Base-by-base conservation (phyloP, 2,888 invertebrate genomes). In the Acrobasis repandana region DNA sequence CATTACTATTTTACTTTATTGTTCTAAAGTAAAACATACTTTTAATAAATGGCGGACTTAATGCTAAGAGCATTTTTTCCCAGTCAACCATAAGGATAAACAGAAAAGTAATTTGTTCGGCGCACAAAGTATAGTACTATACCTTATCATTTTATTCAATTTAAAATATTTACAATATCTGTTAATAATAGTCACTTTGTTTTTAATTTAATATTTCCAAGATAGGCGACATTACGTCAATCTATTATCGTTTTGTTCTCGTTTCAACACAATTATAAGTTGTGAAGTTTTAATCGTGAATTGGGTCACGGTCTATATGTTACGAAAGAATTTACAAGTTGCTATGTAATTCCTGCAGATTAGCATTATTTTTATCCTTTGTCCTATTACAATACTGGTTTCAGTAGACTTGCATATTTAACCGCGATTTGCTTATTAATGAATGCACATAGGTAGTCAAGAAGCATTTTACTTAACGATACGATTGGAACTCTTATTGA, bases 241-340 rank as follows among this genome's bases (percentile, higher is more conserved):
- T 61, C 28, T 56, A 65, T 67, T 67, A 70, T 72, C 67, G 49
- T 60, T 64, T 58, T 64, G 68, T 63, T 64, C 71, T 62, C 60
- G 60, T 72, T 72, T 66, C 66, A 61, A 61, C 60, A 67, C 61
- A 59, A 63, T 49, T 58, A 47, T 56, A 58, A 56, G 60, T 59
- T 50, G 56, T 59, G 33, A 46, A 64, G 52, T 56, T n/a, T 61
- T 63, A 36, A 57, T 34, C 56, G 18, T 33, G 34, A 67, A 63
- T 61, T 61, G 52, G 66, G 69, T 67, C 71, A 71, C 60, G 71
- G 71, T 66, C 66, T 65, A 51, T 65, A 61, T 60, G 54, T 65
- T 65, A 66, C 58, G 62, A 68, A 67, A 67, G 52, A 43, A 36
- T 54, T 36, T 38, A 49, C 8, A 18, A 28, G 38, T 54, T 16